Percentiles rank a stretch among this genome's conserved stretches.
Evolutionary conservation across 2,113 vertebrate species (phyloP).

Genomic region (Tursiops truncatus): DNA sequence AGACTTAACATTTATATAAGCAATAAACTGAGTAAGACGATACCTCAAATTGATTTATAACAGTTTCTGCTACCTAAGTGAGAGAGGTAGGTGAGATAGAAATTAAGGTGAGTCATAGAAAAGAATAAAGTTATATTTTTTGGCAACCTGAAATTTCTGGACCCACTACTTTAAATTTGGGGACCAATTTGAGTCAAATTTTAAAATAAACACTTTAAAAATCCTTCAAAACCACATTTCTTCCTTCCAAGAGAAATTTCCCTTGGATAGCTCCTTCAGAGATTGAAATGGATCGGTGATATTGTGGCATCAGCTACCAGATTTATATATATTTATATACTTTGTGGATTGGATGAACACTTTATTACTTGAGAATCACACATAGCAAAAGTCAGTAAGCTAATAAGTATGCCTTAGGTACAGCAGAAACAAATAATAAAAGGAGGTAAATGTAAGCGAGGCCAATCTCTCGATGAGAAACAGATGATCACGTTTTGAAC

Average conservation of each 20-base stretch:
- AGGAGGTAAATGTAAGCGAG: background rate
- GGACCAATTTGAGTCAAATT: background rate
- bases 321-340: background rate
- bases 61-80: background rate
- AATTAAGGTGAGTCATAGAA: background rate
- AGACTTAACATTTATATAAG: background rate
- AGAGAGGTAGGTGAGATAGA: background rate
- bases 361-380: background rate
- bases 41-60: background rate
- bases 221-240: background rate
- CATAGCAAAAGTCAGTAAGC: background rate
- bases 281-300: background rate
- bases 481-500: background rate
- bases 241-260: background rate
- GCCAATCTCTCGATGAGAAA: background rate
- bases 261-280: background rate
- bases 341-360: background rate
- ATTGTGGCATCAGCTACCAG: background rate
- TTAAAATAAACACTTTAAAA: constrained; percentile 11
- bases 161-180: background rate
- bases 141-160: background rate
- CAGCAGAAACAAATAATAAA: background rate
- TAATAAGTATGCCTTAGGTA: background rate
- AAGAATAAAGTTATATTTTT: background rate
- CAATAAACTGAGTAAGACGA: background rate